Base-by-base conservation (phyloP, 2,797 vertebrate genomes). In the Diplodus sargus region DNA sequence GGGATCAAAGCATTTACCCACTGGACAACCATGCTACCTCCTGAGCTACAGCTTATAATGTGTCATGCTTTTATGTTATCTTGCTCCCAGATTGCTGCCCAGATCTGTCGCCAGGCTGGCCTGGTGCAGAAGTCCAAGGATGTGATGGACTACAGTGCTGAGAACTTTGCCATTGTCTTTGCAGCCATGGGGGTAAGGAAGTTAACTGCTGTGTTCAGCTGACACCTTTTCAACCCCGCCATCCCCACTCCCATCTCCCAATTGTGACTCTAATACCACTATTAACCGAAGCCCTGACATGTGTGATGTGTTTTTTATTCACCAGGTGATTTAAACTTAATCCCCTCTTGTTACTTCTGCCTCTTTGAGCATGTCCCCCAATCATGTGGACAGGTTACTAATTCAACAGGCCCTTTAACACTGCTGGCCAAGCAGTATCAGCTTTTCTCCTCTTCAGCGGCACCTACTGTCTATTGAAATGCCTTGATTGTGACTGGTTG, bases 121-220 rank as follows among this genome's bases (percentile, higher is more conserved):
- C 88, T 96, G 74, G 94, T 94, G 60, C 85, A 96, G 88, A 96
- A 96, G 83, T 90, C 95, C 45, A 96, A 96, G 83, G 95, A 96
- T 66, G 95, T 96, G 79, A 94, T 95, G 94, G 96, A 96, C 92
- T 96, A 96, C 89, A 96, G 93, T 15, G 66, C 87, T 0, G 96
- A 96, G 1, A 96, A 96, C 94, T 96, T 96, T 70, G 96, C 96
- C 83, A 97, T 95, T 70, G 94, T 94, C 51, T 97, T 97, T 51
- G 95, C 95, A 77, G 95, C 95, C 79, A 93, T 95, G 94, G 94
- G 93, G 90, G 94, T 95, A 88, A 95, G 95, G 74, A 51, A 90
- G 83, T 79, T 64, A 64, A 83, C 42, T 30, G 43, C 60, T 58
- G 30, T 13, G 1, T 70, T 51, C 54, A 69, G 69, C 17, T 15